phyloP scores from a whole-genome alignment of 2,888 invertebrate species.

The Nymphalis c-album region DNA sequence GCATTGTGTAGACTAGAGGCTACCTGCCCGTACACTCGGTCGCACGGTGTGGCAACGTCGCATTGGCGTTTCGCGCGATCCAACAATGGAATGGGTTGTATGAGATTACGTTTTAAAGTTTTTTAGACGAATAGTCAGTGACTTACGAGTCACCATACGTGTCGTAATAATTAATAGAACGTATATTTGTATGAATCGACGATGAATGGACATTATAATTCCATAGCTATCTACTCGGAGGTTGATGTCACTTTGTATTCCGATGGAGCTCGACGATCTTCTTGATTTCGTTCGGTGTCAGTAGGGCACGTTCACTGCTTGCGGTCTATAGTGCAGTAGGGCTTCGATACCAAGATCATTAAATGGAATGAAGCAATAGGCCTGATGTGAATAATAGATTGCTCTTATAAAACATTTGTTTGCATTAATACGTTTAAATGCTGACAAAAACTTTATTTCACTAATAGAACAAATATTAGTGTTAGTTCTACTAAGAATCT shows the following conservation, averaged over 20 bases:
- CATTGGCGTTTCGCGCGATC: constrained; percentile 73
- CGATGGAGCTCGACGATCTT: constrained; percentile 46
- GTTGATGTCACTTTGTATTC: constrained; percentile 57
- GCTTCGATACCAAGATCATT: constrained; percentile 41
- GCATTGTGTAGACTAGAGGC: constrained; percentile 57
- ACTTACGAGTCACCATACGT: constrained; percentile 46
- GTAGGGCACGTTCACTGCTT: constrained; percentile 61
- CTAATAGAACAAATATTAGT: neutral
- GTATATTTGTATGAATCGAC: constrained; percentile 48
- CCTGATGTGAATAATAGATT: constrained; percentile 32
- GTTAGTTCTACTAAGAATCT: too few species aligned
- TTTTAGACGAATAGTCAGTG: constrained; percentile 51
- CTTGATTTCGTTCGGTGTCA: constrained; percentile 73
- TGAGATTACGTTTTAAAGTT: constrained; percentile 60
- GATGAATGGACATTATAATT: constrained; percentile 49
- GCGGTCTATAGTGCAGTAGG: constrained; percentile 51
- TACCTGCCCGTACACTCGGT: constrained; percentile 72
- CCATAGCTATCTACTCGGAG: constrained; percentile 44
- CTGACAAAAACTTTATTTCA: neutral
- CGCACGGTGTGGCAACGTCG: constrained; percentile 79
- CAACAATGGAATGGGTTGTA: constrained; percentile 65
- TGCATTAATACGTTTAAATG: neutral
- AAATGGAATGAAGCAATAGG: constrained; percentile 57
- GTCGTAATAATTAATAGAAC: constrained; percentile 59
- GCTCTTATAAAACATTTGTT: constrained; percentile 4